Evolutionary conservation across 2,888 invertebrate species (phyloP), one percentile per base, ranked within the genome.

Genomic region (Drosophila niveifrons): DNA sequence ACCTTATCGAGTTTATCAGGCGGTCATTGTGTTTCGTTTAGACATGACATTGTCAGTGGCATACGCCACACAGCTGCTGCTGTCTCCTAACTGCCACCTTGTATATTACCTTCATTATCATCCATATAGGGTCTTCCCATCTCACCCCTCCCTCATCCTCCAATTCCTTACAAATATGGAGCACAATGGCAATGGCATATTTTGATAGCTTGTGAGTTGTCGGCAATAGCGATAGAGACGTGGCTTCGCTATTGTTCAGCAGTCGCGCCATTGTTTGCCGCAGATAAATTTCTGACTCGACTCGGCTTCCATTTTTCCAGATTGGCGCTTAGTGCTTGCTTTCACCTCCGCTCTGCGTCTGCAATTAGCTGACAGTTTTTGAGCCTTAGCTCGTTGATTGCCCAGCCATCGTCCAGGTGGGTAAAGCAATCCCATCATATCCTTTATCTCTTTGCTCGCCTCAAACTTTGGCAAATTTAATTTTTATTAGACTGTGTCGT

Each of bases 401-500:
- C 36, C n/a, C 28, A 8, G 31, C n/a, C 34, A 9, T 18, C 31
- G 31, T n/a, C 31, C 55, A 17, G 17, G n/a, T 41, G 39, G 15
- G 13, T 1, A 15, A 13, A 41, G 36, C n/a, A 11, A 36, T 36
- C 36, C n/a, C 36, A 11, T n/a, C 36, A 31, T 46, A 52, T 52
- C 23, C 52, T 39, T 39, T 39, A 13, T 6, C 18, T 7, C 47
- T 8, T n/a, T 41, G 18, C n/a, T 53, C 41, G 9, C 41, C 41
- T 76, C 67, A 56, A 56, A 44, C 18, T 56, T 56, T 56, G 55
- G 76, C 80, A 83, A 88, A 90, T 85, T 88, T 75, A 80, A 90
- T 83, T 89, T 90, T 79, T 80, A 88, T 89, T 89, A 79, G 73
- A 66, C 57, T 43, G 71, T 65, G 18, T 62, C 55, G 66, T 51